phyloP scores from a whole-genome alignment of 2,113 vertebrate species.

The Podiceps cristatus region DNA sequence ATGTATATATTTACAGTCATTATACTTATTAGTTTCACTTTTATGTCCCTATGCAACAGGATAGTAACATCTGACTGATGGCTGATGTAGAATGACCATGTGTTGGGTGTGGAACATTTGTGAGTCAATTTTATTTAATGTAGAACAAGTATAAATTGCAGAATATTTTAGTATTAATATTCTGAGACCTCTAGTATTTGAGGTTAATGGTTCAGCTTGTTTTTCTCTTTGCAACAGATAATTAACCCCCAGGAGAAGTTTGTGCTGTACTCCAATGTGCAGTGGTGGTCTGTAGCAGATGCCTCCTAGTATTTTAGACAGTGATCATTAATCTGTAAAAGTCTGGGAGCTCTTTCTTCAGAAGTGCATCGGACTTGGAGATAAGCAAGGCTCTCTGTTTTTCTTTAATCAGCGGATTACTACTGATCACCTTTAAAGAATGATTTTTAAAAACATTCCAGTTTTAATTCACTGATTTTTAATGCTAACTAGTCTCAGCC shows the following conservation, averaged over 20 bases:
- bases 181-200: not conserved
- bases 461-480: not conserved
- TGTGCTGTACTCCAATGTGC: not conserved
- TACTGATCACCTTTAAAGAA: not conserved
- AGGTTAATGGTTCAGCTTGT: not conserved
- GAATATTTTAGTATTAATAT: not conserved
- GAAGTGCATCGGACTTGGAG: not conserved
- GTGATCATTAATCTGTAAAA: not conserved
- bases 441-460: not conserved
- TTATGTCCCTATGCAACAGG: not conserved
- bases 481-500: not conserved
- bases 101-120: not conserved
- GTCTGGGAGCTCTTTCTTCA: not conserved
- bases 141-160: not conserved
- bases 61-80: not conserved
- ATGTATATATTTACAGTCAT: not conserved
- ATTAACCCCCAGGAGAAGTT: not conserved
- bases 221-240: not conserved
- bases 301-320: not conserved
- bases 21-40: not conserved
- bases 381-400: not conserved
- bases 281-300: not conserved
- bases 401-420: not conserved
- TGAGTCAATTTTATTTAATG: not conserved
- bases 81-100: not conserved